Conservation (phyloP, 2,797 vertebrate species). For the Phataginus tetradactyla region DNA sequence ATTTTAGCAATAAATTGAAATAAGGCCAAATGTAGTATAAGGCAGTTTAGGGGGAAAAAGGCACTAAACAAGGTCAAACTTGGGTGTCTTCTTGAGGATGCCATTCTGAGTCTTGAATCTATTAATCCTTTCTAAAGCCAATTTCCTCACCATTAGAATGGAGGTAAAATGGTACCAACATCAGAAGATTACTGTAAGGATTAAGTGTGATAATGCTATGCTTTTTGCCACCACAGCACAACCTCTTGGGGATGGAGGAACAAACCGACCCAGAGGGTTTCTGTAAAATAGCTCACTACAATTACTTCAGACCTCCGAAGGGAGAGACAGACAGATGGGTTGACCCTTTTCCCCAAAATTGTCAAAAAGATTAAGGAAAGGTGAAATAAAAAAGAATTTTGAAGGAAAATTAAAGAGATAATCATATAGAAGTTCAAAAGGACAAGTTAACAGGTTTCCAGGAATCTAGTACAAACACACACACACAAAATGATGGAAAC, state of each 20-base stretch:
- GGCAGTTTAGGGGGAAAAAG: neutral
- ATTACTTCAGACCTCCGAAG: neutral
- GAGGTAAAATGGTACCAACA: neutral
- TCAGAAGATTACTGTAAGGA: neutral
- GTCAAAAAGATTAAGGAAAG: neutral
- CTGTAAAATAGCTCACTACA: neutral
- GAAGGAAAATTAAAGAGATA: neutral
- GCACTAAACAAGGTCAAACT: neutral
- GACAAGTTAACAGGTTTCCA: neutral
- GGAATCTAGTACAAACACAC: neutral
- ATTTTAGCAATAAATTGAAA: neutral
- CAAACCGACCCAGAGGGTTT: neutral
- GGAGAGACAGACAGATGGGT: neutral
- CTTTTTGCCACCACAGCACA: neutral
- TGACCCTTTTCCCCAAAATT: neutral
- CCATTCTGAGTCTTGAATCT: neutral
- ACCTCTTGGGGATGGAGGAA: neutral
- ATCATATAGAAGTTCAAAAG: neutral
- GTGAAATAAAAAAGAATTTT: neutral
- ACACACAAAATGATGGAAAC: neutral
- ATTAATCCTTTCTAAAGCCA: neutral
- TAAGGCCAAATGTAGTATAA: neutral
- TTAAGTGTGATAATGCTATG: neutral
- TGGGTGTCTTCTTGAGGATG: neutral
- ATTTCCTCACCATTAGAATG: neutral